Base-by-base conservation (phyloP, 2,888 invertebrate species). In the Parnassius glacialis region DNA sequence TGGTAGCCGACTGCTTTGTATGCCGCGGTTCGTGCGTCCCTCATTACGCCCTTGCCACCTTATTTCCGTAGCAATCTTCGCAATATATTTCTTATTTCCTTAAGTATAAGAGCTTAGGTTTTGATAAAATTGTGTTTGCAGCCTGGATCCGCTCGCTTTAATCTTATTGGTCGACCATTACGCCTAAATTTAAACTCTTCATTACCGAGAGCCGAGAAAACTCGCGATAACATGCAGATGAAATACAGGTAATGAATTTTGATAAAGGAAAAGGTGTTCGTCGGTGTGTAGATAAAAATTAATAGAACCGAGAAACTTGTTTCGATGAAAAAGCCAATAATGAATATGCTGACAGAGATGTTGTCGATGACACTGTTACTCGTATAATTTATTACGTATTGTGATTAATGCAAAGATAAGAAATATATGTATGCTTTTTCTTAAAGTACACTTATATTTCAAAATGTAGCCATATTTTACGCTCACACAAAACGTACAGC, bases 161-260 rank as follows among this genome's bases (percentile, higher is more conserved):
- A 90, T 91, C 90, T 90, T 90, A 90, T 90, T 91, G 90, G 90
- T 89, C 88, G 87, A 87, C 87, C 88, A 90, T 90, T 90, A 90
- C 83, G 87, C 87, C 88, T 90, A 90, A 90, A 90, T 90, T 90
- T 90, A 90, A 90, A 90, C 89, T 90, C 90, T 90, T 90, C 88
- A 90, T 90, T 90, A 90, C 85, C 83, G 84, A 83, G 85, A 85
- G 88, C 47, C 84, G 90, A 90, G 90, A 87, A 87, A 90, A 88
- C 78, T 84, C 73, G 75, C 80, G 88, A 90, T 89, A 90, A 85
- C 79, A 80, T 79, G 78, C 84, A 83, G 81, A 87, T 87, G 83
- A 86, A 83, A 85, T 85, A 84, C 84, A 80, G 85, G 84, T 88
- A 90, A 89, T 90, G 85, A 86, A 85, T 85, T 84, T 83, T 84